A percentile compares a stretch with the other conserved stretches of the same genome.
phyloP scores from a whole-genome alignment of 1,140 invertebrate species.

The Gerris buenoi region DNA sequence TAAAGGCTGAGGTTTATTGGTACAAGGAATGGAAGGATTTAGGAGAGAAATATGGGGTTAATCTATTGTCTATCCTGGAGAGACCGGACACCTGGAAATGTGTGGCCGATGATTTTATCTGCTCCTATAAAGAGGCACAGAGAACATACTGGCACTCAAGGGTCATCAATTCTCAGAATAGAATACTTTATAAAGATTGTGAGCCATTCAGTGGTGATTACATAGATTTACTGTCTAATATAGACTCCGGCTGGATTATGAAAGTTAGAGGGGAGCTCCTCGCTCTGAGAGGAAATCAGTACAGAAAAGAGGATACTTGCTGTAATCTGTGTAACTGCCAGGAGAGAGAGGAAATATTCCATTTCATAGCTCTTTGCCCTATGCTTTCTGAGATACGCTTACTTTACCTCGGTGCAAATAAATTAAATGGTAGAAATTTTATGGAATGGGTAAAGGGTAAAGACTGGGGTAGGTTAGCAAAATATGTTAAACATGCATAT shows the following conservation, averaged over 20 bases:
- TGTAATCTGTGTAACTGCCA: not conserved
- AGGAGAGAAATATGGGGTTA: not conserved
- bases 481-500: not conserved
- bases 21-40: not conserved
- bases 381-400: not conserved
- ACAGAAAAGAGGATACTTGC: not conserved
- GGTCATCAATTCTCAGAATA: not conserved
- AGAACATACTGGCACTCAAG: not conserved
- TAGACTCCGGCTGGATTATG: not conserved
- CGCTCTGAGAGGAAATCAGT: not conserved
- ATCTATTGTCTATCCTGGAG: not conserved
- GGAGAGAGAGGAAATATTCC: not conserved
- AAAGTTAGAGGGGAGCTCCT: not conserved
- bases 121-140: not conserved
- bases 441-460: not conserved
- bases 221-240: not conserved
- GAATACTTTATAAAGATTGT: not conserved
- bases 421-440: not conserved
- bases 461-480: not conserved
- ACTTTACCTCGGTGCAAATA: not conserved
- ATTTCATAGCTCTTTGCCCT: not conserved
- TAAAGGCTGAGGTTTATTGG: not conserved
- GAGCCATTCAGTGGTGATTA: not conserved
- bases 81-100: not conserved
- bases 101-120: not conserved